Conservation (phyloP, 2,797 vertebrate species). For the Scolopax bukidnonensis region DNA sequence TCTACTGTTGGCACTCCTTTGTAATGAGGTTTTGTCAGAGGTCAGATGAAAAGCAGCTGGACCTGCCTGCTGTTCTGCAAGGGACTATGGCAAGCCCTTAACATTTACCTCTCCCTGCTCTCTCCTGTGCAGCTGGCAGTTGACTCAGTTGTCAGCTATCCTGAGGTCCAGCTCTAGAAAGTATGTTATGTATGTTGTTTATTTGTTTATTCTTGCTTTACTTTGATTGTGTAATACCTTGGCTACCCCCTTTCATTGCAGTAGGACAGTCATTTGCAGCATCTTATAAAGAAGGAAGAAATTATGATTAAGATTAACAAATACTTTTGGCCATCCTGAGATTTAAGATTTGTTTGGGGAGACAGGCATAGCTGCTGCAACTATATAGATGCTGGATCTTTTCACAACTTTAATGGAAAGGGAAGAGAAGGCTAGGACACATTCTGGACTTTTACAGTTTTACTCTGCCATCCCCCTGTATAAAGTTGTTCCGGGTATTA, state of each 20-base stretch:
- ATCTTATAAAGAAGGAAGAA: not conserved
- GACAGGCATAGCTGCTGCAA: not conserved
- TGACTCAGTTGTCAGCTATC: not conserved
- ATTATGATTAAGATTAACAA: not conserved
- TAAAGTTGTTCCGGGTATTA: not conserved
- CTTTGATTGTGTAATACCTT: not conserved
- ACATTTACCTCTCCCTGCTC: not conserved
- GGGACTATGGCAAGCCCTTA: not conserved
- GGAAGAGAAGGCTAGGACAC: not conserved
- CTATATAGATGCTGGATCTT: not conserved
- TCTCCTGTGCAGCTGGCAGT: not conserved
- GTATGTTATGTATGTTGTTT: not conserved
- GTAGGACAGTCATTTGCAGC: not conserved
- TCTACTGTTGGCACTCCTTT: not conserved
- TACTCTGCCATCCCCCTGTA: not conserved
- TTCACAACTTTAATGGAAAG: not conserved
- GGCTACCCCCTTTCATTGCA: not conserved
- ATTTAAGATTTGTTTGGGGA: not conserved
- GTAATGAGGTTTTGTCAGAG: not conserved
- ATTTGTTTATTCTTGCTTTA: not conserved
- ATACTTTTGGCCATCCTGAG: not conserved
- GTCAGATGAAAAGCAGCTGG: not conserved
- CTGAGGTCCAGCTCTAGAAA: not conserved
- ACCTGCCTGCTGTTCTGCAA: not conserved
- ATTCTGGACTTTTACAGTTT: not conserved